phyloP scores from a whole-genome alignment of 1,140 invertebrate genomes.

The Drosophila pruinosa region DNA sequence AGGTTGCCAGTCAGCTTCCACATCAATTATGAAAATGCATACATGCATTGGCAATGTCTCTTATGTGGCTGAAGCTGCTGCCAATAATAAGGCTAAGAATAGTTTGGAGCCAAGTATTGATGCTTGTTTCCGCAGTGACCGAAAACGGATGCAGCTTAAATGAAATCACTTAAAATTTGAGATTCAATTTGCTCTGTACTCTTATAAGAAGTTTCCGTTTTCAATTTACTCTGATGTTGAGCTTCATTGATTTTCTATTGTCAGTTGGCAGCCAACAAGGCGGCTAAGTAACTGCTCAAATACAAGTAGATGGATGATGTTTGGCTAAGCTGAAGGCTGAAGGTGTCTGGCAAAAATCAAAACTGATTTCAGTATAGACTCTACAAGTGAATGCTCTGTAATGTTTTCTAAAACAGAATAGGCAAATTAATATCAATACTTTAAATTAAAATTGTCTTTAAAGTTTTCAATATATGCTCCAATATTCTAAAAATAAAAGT shows the following conservation, averaged over 20 bases:
- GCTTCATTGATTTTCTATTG: slow-evolving; percentile 66
- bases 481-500: too few species aligned
- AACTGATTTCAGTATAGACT: not conserved
- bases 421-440: not conserved
- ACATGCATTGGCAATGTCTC: not conserved
- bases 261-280: not conserved
- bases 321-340: not conserved
- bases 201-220: slow-evolving; percentile 43
- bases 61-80: not conserved
- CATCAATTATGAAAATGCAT: not conserved
- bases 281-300: not conserved
- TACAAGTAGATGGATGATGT: not conserved
- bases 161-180: slow-evolving; percentile 27
- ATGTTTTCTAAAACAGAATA: not conserved
- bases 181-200: slow-evolving; percentile 23
- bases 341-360: not conserved
- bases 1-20: not conserved
- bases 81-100: not conserved
- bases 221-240: slow-evolving; percentile 38
- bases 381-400: not conserved
- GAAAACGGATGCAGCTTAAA: slow-evolving; percentile 20
- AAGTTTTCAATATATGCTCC: too few species aligned
- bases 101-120: not conserved
- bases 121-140: not conserved
- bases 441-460: too few species aligned